Base-by-base conservation (phyloP, 1,140 invertebrate genomes). In the Drosophila mauritiana region DNA sequence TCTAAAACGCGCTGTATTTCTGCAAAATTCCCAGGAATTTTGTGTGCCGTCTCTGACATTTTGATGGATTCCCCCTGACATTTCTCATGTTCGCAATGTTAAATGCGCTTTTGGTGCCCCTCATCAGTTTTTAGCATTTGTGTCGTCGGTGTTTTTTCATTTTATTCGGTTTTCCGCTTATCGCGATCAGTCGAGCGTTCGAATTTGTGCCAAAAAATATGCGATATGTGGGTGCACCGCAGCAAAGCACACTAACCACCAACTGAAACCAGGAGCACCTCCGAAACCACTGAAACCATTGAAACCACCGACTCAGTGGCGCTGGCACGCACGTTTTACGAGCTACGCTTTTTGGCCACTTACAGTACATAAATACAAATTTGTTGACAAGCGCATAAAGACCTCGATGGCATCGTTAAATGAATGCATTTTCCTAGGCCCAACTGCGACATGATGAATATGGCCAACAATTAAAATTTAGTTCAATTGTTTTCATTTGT, bases 391-490 rank as follows among this genome's bases (percentile, higher is more conserved):
- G 53, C 80, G 75, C 80, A 79, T 78, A 61, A 78, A 75, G 64
- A 75, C 82, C 73, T 72, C 78, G 80, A 79, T 78, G 64, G 68
- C 74, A 70, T 74, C 78, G 82, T 86, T 65, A 82, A 78, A 57
- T 65, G 61, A 65, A 67, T 83, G 20, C 54, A 25, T 64, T 76
- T 73, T 64, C 49, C 49, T 70, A 31, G 52, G 25, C 57, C 49
- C 65, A 17, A 27, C 49, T n/a, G 46, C 37, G 42, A 58, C 76
- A 80, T 17, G 17, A 85, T 76, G 67, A 79, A 84, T 85, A 85
- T 80, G 81, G 67, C 73, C 81, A 83, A 79, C 79, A 82, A 86
- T 86, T 86, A 88, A 83, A 86, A 86, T 88, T 56, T 72, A 61
- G 83, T 86, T 81, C 82, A 85, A 75, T 88, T 86, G 74, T 76